Conservation (phyloP, 1,140 invertebrate species). For the Trichoplusia ni region DNA sequence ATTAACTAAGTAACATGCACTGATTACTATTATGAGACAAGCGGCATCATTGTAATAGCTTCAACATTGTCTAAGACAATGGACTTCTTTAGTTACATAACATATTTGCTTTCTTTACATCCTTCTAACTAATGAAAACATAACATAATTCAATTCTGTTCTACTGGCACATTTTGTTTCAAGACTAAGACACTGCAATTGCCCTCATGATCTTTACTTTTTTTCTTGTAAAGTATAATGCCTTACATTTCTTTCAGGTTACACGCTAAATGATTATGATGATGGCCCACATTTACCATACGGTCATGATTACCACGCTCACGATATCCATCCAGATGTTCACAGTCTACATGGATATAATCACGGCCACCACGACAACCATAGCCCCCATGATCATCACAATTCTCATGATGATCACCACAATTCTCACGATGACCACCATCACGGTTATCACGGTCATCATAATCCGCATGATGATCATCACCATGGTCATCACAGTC, state of each 20-base stretch:
- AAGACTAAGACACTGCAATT: no score
- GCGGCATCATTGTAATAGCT: not conserved
- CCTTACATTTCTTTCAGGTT: slow-evolving; percentile 35
- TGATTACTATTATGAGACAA: not conserved
- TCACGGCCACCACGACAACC: slow-evolving; percentile 14
- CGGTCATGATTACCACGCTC: slow-evolving; percentile 52
- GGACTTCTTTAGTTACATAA: not conserved
- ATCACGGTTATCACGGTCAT: slow-evolving; percentile 36
- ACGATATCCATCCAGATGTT: slow-evolving; percentile 24
- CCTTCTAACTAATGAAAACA: not conserved
- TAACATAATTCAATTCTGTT: no score
- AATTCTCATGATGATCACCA: slow-evolving; percentile 22
- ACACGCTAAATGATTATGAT: slow-evolving; percentile 56
- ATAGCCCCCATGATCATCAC: slow-evolving; percentile 8
- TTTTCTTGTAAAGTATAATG: not conserved
- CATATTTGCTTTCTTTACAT: not conserved
- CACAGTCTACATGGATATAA: slow-evolving; percentile 1
- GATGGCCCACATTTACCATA: slow-evolving; percentile 51
- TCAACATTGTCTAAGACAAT: not conserved
- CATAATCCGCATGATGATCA: slow-evolving; percentile 40
- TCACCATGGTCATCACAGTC: slow-evolving; percentile 49
- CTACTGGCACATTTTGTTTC: no score
- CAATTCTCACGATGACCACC: slow-evolving; percentile 26
- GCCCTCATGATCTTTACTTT: not conserved
- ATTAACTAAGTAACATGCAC: not conserved